phyloP scores from a whole-genome alignment of 2,888 invertebrate genomes.

The Dynastes maya region DNA sequence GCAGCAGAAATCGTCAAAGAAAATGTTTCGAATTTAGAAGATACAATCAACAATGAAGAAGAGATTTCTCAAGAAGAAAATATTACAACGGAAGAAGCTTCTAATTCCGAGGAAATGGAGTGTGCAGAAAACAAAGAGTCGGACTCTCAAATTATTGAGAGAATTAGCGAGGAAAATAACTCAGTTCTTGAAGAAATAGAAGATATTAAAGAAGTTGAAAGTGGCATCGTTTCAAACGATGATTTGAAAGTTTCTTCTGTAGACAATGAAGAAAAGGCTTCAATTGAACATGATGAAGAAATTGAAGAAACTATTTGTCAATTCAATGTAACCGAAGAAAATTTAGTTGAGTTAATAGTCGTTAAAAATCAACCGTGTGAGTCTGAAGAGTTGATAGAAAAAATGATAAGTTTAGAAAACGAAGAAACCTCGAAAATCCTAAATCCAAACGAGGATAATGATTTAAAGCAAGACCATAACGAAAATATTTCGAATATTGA shows the following conservation, averaged over 20 bases:
- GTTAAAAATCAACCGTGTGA: not conserved
- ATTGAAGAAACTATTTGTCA: not conserved
- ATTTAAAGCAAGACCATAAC: not conserved
- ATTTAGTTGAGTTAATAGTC: not conserved
- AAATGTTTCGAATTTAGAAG: not conserved
- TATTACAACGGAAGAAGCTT: not conserved
- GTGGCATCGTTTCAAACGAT: not conserved
- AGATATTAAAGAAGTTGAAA: not conserved
- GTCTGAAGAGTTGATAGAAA: not conserved
- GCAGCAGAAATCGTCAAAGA: no score
- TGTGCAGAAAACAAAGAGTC: not conserved
- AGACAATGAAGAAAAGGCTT: no score
- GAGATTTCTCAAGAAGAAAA: not conserved
- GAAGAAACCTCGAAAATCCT: not conserved
- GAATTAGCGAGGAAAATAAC: not conserved
- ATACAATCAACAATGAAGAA: not conserved
- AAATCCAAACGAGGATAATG: not conserved
- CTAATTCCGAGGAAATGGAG: not conserved
- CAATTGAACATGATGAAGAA: not conserved
- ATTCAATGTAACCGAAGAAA: no score
- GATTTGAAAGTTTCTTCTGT: no score
- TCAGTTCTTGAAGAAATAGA: not conserved
- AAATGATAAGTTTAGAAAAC: not conserved
- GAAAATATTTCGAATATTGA: not conserved
- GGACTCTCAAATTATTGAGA: not conserved